Evolutionary conservation across 2,797 vertebrate species (phyloP).

Genomic region (Lithobates pipiens): DNA sequence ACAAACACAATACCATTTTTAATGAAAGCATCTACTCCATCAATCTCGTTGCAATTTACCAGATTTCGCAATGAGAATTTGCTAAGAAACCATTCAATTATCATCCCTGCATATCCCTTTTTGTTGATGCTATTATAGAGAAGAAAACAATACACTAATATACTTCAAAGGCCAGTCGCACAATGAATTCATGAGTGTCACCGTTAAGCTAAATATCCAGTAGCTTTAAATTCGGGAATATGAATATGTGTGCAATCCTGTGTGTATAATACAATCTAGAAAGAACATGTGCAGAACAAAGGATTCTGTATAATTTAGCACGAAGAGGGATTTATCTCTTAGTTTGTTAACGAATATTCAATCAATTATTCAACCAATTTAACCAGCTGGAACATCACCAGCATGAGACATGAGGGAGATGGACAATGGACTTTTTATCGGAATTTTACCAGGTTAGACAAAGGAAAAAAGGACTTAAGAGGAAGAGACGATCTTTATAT

Average conservation of each 20-base stretch:
- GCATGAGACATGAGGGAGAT: not conserved
- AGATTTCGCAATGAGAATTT: constrained; percentile 7
- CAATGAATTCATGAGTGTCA: not conserved
- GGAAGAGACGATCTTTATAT: too few species aligned
- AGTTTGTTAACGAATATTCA: constrained; percentile 41
- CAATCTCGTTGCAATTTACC: not conserved
- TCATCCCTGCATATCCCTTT: not conserved
- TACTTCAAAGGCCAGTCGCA: constrained; percentile 3
- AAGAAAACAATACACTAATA: constrained; percentile 16
- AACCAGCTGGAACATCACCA: constrained; percentile 35
- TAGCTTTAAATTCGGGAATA: not conserved
- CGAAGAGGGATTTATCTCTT: constrained; percentile 34
- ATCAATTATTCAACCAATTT: constrained; percentile 55
- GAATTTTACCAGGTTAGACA: not conserved
- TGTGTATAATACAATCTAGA: constrained; percentile 42
- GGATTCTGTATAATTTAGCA: constrained; percentile 45
- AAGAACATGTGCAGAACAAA: constrained; percentile 37
- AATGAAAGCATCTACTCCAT: not conserved
- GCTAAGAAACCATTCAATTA: not conserved
- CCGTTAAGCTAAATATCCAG: not conserved
- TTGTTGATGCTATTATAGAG: not conserved
- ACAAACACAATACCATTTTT: not conserved
- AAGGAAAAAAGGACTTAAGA: not conserved
- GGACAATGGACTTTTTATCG: not conserved
- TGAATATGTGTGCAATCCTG: constrained; percentile 21